Conservation (phyloP, 2,113 vertebrate genomes). For the Rattus rattus region DNA sequence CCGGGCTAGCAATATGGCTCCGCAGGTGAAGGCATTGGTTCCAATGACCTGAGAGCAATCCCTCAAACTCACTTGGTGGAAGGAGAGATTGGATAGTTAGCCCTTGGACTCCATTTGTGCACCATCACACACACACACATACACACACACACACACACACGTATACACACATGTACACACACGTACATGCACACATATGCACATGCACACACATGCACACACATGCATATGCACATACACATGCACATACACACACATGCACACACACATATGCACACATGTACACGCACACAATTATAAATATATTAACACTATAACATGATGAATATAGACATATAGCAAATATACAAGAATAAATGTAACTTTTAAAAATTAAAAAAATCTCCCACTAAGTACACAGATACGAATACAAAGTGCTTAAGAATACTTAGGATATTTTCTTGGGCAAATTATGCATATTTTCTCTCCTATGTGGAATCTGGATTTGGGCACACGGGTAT, state of each 20-base stretch:
- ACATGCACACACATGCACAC: too few relatives aligned
- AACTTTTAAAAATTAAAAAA: not conserved
- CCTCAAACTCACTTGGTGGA: not conserved
- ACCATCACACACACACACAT: accelerated
- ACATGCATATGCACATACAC: too few relatives aligned
- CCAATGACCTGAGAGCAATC: not conserved
- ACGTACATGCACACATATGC: too few relatives aligned
- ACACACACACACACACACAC: not conserved
- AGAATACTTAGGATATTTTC: not conserved
- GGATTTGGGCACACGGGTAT: not conserved
- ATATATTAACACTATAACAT: not conserved
- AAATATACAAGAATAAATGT: not conserved
- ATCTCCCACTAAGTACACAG: not conserved
- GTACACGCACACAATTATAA: not conserved
- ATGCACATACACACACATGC: not conserved
- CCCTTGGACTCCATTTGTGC: not conserved
- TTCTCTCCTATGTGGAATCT: not conserved
- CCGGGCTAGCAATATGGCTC: too few relatives aligned
- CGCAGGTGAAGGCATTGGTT: not conserved
- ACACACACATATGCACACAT: not conserved
- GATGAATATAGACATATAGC: not conserved
- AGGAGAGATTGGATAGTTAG: not conserved
- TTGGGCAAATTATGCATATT: not conserved
- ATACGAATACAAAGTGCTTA: not conserved
- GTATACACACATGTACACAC: too few relatives aligned